Evolutionary conservation across 2,888 invertebrate genomes (phyloP), one percentile per base, ranked within the genome.

Genomic region (Escarpia spicata): DNA sequence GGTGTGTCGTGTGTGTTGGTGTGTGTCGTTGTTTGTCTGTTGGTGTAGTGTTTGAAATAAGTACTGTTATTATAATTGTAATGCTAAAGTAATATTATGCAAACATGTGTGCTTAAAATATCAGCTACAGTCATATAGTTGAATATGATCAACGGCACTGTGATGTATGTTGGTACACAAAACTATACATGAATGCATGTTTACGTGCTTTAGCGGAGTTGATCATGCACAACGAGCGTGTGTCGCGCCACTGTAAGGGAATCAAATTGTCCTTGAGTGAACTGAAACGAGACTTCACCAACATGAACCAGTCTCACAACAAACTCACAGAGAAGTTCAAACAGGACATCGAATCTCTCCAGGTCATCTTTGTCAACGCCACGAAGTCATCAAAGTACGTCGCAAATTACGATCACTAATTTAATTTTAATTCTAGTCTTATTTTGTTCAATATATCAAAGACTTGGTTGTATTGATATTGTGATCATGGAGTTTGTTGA

Each of bases 221-320:
- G 91, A 95, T 96, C 92, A 95, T 96, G 96, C 96, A 96, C 93
- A 95, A 95, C 2, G 96, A 96, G 94, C 95, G 96, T 44, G 96
- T 96, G 43, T 94, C 95, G 0, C 94, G 96, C 19, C 96, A 96
- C 94, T 95, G 95, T 94, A 95, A 96, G 93, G 96, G 96, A 6
- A 95, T 96, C 89, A 95, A 95, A 44, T 95, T 96, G 93, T 95
- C 96, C 0, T 94, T 96, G 93, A 95, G 95, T 4, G 96, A 96
- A 45, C 95, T 96, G 43, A 94, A 95, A 58, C 94, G 94, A 10
- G 93, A 95, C 43, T 96, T 96, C 94, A 94, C 94, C 90, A 94
- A 94, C 92, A 95, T 96, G 95, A 95, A 95, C 15, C 93, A 94
- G 2, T 95, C 95, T 89, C 96, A 96, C 93, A 95, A 96, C 94